Evolutionary conservation across 2,113 vertebrate species (phyloP).

Genomic region (Athene cunicularia): DNA sequence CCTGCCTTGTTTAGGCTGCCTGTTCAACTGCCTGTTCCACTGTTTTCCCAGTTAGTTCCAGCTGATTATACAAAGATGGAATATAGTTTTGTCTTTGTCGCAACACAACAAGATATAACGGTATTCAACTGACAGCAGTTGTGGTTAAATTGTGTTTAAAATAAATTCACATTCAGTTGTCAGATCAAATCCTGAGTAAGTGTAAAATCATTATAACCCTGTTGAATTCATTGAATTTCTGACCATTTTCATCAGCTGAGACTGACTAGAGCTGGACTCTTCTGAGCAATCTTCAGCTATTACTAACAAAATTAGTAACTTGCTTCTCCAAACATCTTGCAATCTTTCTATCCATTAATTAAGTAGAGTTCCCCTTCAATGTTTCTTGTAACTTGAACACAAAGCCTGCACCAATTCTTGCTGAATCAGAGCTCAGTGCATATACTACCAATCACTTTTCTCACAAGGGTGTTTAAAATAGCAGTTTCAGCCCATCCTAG

Average conservation of each 20-base stretch:
- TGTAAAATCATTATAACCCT: not conserved
- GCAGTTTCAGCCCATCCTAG: not conserved
- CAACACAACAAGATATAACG: not conserved
- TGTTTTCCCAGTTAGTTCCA: not conserved
- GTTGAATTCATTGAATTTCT: slow-evolving; percentile 13
- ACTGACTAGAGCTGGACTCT: not conserved
- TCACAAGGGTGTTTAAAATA: slow-evolving; percentile 45
- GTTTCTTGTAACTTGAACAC: not conserved
- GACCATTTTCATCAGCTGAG: not conserved
- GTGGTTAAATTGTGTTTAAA: slow-evolving; percentile 1
- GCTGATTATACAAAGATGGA: not conserved
- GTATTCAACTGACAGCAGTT: not conserved
- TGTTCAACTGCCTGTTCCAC: not conserved
- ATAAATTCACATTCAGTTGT: slow-evolving; percentile 1
- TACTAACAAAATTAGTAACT: not conserved
- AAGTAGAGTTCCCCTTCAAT: not conserved
- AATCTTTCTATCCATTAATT: not conserved
- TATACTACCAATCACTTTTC: slow-evolving; percentile 6
- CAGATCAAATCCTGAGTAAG: not conserved
- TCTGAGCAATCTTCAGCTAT: not conserved
- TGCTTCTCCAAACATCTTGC: not conserved
- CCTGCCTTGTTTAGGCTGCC: not conserved
- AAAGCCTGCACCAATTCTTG: not conserved
- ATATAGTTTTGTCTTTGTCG: not conserved
- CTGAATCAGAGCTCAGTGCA: slow-evolving; percentile 34